Evolutionary conservation across 2,113 vertebrate genomes (phyloP).

Genomic region (Thalassoma bifasciatum): DNA sequence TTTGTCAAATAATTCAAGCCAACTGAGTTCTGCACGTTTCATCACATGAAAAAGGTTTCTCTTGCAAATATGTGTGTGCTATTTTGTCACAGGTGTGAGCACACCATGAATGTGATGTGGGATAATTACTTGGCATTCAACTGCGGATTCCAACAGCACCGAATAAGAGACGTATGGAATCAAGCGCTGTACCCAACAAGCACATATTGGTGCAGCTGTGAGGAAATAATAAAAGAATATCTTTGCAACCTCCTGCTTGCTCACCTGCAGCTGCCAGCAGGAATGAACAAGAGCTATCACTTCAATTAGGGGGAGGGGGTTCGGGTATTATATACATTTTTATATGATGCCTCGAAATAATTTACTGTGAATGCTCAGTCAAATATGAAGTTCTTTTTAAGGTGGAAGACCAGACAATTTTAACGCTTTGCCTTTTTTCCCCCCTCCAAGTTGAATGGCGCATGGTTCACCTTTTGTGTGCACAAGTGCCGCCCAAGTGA

Average conservation of each 20-base stretch:
- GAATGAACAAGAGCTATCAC: neutral
- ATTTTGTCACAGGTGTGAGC: slow-evolving; percentile 5
- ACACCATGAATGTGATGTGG: neutral
- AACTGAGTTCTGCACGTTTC: neutral
- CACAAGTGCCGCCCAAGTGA: neutral
- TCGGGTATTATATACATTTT: neutral
- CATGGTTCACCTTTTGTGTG: neutral
- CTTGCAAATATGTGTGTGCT: neutral
- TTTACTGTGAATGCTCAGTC: neutral
- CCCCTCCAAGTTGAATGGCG: neutral
- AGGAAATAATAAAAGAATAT: neutral
- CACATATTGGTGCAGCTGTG: slow-evolving; percentile 28
- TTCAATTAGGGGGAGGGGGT: neutral
- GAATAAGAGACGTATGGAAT: slow-evolving; percentile 5
- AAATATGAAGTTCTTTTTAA: neutral
- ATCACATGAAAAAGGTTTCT: neutral
- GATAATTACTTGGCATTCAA: slow-evolving; percentile 18
- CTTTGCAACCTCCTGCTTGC: neutral
- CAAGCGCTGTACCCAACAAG: slow-evolving; percentile 13
- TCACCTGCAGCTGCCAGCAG: slow-evolving; percentile 12
- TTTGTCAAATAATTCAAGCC: neutral
- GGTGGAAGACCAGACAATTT: neutral
- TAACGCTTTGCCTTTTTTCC: neutral
- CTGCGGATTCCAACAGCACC: neutral
- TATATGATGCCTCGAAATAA: too few species aligned